Percentiles rank a stretch among this genome's conserved stretches.
Evolutionary conservation across 2,888 invertebrate genomes (phyloP).

Genomic region (Erynnis tages): DNA sequence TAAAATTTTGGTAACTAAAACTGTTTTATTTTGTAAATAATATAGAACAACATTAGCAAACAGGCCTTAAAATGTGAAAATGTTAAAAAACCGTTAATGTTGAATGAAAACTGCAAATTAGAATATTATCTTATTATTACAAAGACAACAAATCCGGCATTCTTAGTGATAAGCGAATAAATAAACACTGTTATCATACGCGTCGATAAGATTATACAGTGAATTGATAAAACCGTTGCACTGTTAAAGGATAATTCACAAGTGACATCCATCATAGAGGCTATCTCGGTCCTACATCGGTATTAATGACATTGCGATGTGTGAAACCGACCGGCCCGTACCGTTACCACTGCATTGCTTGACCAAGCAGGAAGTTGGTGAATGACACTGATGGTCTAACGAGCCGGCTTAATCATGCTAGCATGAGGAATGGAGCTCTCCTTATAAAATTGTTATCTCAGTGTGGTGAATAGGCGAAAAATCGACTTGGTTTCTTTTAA

Average conservation of each 20-base stretch:
- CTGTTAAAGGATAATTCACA: background rate
- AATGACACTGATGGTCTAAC: slow-evolving; percentile 50
- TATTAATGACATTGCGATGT: slow-evolving; percentile 15
- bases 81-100: too few relatives aligned
- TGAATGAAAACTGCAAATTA: too few relatives aligned
- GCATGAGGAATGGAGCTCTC: slow-evolving; percentile 13
- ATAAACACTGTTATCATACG: background rate
- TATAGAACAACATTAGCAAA: too few relatives aligned
- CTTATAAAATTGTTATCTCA: background rate
- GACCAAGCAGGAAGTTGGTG: slow-evolving; percentile 50
- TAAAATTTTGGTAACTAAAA: too few relatives aligned
- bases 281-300: slow-evolving; percentile 9
- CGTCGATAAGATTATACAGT: background rate
- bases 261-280: background rate
- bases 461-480: background rate
- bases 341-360: slow-evolving; percentile 54
- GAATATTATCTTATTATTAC: too few relatives aligned
- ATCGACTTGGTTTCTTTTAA: background rate
- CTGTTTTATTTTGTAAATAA: too few relatives aligned
- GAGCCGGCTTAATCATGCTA: slow-evolving; percentile 50
- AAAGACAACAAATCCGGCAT: too few relatives aligned
- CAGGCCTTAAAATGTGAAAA: too few relatives aligned
- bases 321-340: slow-evolving; percentile 34
- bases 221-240: background rate
- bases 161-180: too few relatives aligned